A percentile compares a stretch with the other conserved stretches of the same genome.
Evolutionary conservation across 2,888 invertebrate genomes (phyloP).

Genomic region (Synergus umbraculus): DNA sequence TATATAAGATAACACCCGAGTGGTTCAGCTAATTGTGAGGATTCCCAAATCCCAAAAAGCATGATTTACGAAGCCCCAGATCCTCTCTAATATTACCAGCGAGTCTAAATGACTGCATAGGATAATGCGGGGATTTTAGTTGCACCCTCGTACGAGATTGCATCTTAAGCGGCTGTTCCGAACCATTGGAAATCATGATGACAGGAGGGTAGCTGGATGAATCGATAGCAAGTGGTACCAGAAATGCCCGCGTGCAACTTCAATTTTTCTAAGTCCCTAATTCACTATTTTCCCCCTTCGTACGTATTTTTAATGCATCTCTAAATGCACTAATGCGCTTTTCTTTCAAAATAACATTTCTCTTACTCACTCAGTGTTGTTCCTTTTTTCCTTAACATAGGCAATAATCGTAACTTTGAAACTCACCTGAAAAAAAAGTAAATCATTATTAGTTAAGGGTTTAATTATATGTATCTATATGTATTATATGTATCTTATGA

Average conservation of each 20-base stretch:
- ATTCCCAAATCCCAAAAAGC: conserved; percentile 53
- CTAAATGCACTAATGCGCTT: background rate
- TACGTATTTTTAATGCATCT: conserved; percentile 7
- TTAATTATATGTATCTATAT: too few relatives aligned
- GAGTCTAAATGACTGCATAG: conserved; percentile 38
- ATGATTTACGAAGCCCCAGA: conserved; percentile 54
- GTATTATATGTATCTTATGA: too few relatives aligned
- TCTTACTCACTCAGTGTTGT: conserved; percentile 19
- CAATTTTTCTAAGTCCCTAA: conserved; percentile 15
- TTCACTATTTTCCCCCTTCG: background rate
- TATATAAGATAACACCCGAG: background rate
- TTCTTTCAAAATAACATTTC: background rate
- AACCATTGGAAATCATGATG: conserved; percentile 37
- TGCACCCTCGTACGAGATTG: conserved; percentile 43
- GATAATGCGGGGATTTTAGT: conserved; percentile 43
- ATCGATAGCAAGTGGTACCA: conserved; percentile 31
- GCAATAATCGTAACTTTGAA: background rate
- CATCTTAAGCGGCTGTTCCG: conserved; percentile 39
- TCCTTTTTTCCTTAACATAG: background rate
- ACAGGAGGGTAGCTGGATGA: conserved; percentile 33
- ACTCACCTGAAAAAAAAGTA: conserved; percentile 29
- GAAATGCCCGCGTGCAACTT: background rate
- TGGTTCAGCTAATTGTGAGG: conserved; percentile 47
- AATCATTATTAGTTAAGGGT: background rate
- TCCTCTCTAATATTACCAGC: conserved; percentile 45